phyloP scores from a whole-genome alignment of 35 echinoderm and acorn worm species.

The Ptychodera flava region DNA sequence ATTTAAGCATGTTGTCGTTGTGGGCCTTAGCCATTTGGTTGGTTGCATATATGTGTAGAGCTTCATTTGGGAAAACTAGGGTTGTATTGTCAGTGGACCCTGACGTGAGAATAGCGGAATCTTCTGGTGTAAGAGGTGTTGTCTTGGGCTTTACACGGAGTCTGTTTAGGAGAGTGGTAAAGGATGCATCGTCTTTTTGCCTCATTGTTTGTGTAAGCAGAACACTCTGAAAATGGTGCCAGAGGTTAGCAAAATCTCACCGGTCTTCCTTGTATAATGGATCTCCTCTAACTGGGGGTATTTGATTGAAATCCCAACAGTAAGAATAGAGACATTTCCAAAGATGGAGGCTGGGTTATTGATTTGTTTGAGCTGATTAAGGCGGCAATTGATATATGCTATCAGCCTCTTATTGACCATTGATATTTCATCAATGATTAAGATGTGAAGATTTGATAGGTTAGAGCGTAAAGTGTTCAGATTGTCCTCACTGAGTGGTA shows the following conservation, averaged over 20 bases:
- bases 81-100: conserved; percentile 12
- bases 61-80: too few species aligned
- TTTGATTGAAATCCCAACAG: conserved; percentile 6
- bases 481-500: background rate
- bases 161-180: background rate
- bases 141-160: conserved; percentile 7
- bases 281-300: background rate
- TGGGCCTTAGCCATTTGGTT: conserved; percentile 36
- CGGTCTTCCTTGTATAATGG: background rate
- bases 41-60: conserved; percentile 43
- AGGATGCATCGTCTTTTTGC: background rate
- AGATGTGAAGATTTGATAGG: background rate
- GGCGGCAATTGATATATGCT: background rate
- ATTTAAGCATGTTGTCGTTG: conserved; percentile 23
- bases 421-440: background rate
- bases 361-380: background rate
- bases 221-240: background rate
- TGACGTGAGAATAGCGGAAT: conserved; percentile 16
- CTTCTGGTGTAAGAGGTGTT: conserved; percentile 17
- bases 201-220: background rate
- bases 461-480: background rate
- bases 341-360: background rate
- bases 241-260: background rate
- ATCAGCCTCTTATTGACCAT: background rate
- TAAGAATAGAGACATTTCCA: background rate